Evolutionary conservation across 2,888 invertebrate species (phyloP), one percentile per base, ranked within the genome.

Genomic region (Dynastes grantii): DNA sequence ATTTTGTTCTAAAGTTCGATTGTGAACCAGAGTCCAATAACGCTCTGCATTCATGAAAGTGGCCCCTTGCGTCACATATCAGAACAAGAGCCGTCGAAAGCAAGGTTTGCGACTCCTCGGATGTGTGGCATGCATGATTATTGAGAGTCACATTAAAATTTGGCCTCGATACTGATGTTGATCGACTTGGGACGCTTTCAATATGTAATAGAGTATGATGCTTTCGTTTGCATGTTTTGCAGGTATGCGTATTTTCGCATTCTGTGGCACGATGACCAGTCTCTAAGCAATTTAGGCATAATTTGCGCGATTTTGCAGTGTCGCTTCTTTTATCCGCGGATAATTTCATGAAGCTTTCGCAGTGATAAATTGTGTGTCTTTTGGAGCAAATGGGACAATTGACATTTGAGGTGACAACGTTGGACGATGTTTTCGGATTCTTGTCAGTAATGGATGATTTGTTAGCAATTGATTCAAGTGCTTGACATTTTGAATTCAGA

Each of bases 261-360:
- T 81, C 65, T 27, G 58, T 75, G 1, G 63, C 65, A 49, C 76
- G 58, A 68, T 82, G 83, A 16, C 81, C 80, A 32, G 80, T 6
- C 53, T 68, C 76, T n/a, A 84, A 80, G 70, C 83, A 84, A 77
- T 83, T 83, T 16, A 81, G 61, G 63, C 82, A 84, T 51, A 83
- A 61, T 40, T 58, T 76, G 63, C 79, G 51, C 1, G 53, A 9
- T 53, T 13, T 9, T 3, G 4, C n/a, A 3, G 13, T 58, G 77
- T 78, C 27, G 63, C 78, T 76, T 78, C 77, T 6, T 77, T 68
- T 53, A 79, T 49, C 29, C 27, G 68, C 53, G 9, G 76, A 27
- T 8, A 81, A 37, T 37, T 70, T 63, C 22, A 68, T 53, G 53
- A 83, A 81, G 53, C 64, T 76, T n/a, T 78, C 53, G 29, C 84